Evolutionary conservation across 2,113 vertebrate species (phyloP), one percentile per base, ranked within the genome.

Genomic region (Hemicordylus capensis): DNA sequence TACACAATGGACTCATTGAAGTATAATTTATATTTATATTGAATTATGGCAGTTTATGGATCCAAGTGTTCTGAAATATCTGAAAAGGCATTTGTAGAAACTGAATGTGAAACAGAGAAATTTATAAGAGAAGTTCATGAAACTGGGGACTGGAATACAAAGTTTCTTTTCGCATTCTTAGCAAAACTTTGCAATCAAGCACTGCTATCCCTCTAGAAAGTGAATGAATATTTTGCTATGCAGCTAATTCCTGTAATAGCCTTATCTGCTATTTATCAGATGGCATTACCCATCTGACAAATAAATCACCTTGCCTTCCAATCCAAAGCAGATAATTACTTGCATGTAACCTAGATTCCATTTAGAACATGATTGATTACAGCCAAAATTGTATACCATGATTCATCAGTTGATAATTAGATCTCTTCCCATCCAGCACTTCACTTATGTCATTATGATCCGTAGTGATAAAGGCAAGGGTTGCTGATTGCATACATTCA

Each of bases 331-430:
- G 89, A 46, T 81, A 95, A 90, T 94, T 95, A 91, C 56, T 59
- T 90, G 88, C 87, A 89, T 61, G 69, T 74, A 85, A 87, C 76
- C 81, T 91, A 83, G 69, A 74, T 91, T 87, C 81, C 31, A 0
- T 85, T 93, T 92, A 84, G 83, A 93, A 92, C 73, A 81, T 92
- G 87, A 95, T 83, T 90, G 87, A 93, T 92, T 90, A 90, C 80
- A 90, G 48, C 44, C 64, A 83, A 93, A 94, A 94, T 74, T 90
- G 44, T 64, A 87, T 77, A 87, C 54, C 44, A 78, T 92, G 86
- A 81, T 76, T 93, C 91, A 86, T 90, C 70, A 86, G 76, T 81
- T 88, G 76, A 85, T 93, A 94, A 93, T 90, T 90, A 87, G 44
- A 92, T 95, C 89, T 72, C 4, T n/a, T 10, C 63, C 92, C 84